Conservation (phyloP, 2,797 vertebrate genomes). For the Muscicapa comitata region DNA sequence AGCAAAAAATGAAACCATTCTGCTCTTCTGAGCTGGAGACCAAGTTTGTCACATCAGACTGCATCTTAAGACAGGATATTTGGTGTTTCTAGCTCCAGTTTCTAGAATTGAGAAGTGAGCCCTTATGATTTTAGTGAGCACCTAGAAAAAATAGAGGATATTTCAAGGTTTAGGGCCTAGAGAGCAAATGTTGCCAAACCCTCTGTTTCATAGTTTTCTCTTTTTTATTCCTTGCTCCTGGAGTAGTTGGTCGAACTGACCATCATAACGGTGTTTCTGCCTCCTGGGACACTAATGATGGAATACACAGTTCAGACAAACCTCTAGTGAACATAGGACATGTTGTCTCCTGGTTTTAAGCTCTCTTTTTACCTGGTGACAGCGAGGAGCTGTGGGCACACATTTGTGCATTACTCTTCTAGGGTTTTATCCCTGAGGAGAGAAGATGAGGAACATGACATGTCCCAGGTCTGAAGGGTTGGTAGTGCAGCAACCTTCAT, state of each 20-base stretch:
- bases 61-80: neutral
- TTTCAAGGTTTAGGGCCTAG: neutral
- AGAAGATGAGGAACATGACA: rapidly evolving
- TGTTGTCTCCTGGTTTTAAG: neutral
- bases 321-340: neutral
- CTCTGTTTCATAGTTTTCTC: neutral
- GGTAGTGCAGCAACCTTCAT: neutral
- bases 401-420: neutral
- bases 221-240: neutral
- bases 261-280: rapidly evolving
- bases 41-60: neutral
- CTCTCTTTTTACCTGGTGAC: neutral
- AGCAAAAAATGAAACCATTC: neutral
- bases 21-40: neutral
- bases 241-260: neutral
- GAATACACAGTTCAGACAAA: neutral
- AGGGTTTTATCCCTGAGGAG: neutral
- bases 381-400: neutral
- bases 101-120: neutral
- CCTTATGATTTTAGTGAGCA: neutral
- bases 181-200: neutral
- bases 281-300: neutral
- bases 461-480: neutral
- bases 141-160: neutral
- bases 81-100: neutral